Evolutionary conservation across 92 coral and sea anemone species (phyloP).

Genomic region (Galaxea fascicularis): DNA sequence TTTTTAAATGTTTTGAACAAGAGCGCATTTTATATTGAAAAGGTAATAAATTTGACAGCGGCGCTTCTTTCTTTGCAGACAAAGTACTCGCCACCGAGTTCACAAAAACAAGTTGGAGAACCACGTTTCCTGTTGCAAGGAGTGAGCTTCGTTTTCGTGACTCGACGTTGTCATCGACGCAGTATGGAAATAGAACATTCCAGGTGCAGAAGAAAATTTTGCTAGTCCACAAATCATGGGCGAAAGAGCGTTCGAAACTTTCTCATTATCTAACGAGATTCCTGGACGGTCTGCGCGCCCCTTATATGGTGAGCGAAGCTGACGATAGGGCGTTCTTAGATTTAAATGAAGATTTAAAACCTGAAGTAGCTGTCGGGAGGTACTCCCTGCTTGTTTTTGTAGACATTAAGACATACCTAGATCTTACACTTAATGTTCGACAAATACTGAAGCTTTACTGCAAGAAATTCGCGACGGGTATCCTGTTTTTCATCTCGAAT

Average conservation of each 20-base stretch:
- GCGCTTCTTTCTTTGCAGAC: constrained; percentile 45
- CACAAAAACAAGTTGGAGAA: constrained; percentile 32
- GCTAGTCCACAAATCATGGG: constrained; percentile 69
- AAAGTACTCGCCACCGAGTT: constrained; percentile 59
- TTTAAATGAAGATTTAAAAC: constrained; percentile 66
- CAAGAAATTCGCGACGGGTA: constrained; percentile 84
- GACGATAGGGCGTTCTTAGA: constrained; percentile 82
- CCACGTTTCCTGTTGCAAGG: neutral
- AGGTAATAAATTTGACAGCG: no score
- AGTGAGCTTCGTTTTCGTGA: constrained; percentile 8
- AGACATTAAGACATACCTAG: constrained; percentile 84
- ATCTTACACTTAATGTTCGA: constrained; percentile 80
- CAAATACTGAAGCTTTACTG: constrained; percentile 79
- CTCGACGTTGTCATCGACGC: constrained; percentile 36
- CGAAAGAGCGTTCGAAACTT: constrained; percentile 84
- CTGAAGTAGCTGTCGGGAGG: constrained; percentile 65
- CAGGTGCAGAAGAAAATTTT: constrained; percentile 80
- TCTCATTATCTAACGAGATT: constrained; percentile 83
- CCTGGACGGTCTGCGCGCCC: constrained; percentile 86
- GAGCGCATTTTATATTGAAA: no score
- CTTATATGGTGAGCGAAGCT: constrained; percentile 76
- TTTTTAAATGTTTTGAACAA: no score
- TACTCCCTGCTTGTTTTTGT: constrained; percentile 86
- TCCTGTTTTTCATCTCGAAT: constrained; percentile 83
- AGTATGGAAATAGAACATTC: constrained; percentile 57